phyloP scores from a whole-genome alignment of 2,888 invertebrate species.

The Drosophila maculinotata region DNA sequence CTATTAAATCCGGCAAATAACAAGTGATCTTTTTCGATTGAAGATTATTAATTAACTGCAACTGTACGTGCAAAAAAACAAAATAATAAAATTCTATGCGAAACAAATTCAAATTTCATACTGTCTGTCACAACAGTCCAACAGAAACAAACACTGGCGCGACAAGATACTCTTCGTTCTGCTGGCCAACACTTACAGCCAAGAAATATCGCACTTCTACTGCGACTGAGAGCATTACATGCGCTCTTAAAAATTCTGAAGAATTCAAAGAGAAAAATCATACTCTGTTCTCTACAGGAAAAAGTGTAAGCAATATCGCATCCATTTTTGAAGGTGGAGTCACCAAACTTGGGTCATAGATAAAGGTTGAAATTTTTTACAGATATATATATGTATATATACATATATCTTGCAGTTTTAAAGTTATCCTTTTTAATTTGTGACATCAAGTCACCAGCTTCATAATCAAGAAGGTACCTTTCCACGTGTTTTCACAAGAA shows the following conservation, averaged over 20 bases:
- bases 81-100: constrained; percentile 27
- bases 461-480: too few species aligned
- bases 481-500: too few species aligned
- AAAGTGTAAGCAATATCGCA: not conserved
- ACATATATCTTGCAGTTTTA: too few species aligned
- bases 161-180: constrained; percentile 4
- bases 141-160: constrained; percentile 3
- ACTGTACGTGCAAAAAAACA: constrained; percentile 22
- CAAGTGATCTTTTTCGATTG: constrained; percentile 38
- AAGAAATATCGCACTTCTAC: constrained; percentile 11
- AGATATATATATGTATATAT: too few species aligned
- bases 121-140: constrained; percentile 12
- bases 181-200: not conserved
- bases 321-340: too few species aligned
- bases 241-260: constrained; percentile 13
- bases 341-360: too few species aligned
- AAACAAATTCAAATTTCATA: constrained; percentile 49
- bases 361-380: too few species aligned
- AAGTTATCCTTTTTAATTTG: too few species aligned
- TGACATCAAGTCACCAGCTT: too few species aligned
- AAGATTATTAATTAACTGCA: constrained; percentile 46
- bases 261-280: not conserved
- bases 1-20: too few species aligned
- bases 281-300: not conserved
- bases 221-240: constrained; percentile 15